These are phyloP conservation scores for Trissolcus brochymenae DNA, from an alignment of 2,888 invertebrate genomes.

Conservation along the genomic window DNA sequence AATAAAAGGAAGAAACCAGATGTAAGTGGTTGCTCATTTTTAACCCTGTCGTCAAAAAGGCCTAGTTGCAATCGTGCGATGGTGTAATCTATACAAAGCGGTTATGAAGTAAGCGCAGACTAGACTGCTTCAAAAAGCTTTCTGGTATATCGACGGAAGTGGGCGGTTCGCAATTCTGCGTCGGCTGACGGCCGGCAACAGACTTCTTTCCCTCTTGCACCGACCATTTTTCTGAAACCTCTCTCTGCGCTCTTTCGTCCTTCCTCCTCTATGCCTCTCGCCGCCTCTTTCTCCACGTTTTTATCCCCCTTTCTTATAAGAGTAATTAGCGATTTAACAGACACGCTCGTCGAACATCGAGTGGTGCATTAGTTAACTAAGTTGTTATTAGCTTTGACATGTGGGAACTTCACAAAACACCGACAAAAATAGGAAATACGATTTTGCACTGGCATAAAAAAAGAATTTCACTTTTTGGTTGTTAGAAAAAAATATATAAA, in stretches of 20 bases:
- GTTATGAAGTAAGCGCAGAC: slow-evolving; percentile 30
- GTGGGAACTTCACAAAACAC: slow-evolving; percentile 21
- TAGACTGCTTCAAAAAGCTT: slow-evolving; percentile 55
- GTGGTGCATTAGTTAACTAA: slow-evolving; percentile 66
- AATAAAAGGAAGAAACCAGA: too few species aligned
- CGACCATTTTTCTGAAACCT: slow-evolving; percentile 42
- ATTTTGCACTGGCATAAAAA: too few species aligned
- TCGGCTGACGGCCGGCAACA: slow-evolving; percentile 60
- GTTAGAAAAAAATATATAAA: too few species aligned
- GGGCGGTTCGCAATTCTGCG: slow-evolving; percentile 69
- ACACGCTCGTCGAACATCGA: slow-evolving; percentile 67
- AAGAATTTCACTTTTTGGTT: too few species aligned
- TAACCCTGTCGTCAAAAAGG: too few species aligned
- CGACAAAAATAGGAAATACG: not conserved
- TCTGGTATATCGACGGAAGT: slow-evolving; percentile 69
- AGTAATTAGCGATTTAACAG: slow-evolving; percentile 74
- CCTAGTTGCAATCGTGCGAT: slow-evolving; percentile 2
- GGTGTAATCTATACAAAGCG: slow-evolving; percentile 37
- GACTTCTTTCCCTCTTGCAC: slow-evolving; percentile 59
- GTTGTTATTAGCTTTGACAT: slow-evolving; percentile 68
- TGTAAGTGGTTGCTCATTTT: too few species aligned
- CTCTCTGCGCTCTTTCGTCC: slow-evolving; percentile 26
- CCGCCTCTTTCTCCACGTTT: not conserved
- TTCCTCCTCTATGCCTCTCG: slow-evolving; percentile 5
- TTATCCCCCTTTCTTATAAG: slow-evolving; percentile 27